phyloP scores from a whole-genome alignment of 2,797 vertebrate species.

The Champsocephalus esox region DNA sequence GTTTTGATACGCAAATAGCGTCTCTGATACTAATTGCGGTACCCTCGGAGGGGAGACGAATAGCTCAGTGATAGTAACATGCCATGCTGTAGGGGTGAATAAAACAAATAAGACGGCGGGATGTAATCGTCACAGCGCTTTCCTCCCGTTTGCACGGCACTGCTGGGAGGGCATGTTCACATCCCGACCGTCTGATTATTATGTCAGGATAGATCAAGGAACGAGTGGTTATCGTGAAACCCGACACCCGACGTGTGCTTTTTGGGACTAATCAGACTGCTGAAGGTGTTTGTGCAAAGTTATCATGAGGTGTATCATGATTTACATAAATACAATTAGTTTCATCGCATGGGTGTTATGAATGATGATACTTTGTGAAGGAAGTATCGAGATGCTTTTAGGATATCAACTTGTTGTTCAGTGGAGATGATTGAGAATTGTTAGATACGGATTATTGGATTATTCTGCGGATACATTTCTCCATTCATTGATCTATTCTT shows the following conservation, averaged over 20 bases:
- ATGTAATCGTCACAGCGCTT: constrained; percentile 27
- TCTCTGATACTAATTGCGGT: constrained; percentile 74
- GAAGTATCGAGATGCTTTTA: too few species aligned
- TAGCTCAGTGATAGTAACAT: constrained; percentile 51
- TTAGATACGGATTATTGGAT: too few species aligned
- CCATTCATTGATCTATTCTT: too few species aligned
- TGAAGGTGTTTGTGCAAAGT: constrained; percentile 29
- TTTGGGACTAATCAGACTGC: neutral
- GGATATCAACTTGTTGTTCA: too few species aligned
- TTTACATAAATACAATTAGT: constrained; percentile 38
- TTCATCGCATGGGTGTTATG: neutral
- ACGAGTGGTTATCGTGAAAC: constrained; percentile 20
- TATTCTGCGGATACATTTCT: too few species aligned
- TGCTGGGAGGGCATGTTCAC: constrained; percentile 8
- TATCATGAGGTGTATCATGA: neutral
- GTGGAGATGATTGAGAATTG: too few species aligned
- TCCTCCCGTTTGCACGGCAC: constrained; percentile 19
- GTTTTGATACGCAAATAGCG: constrained; percentile 66
- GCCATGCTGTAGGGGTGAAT: constrained; percentile 28
- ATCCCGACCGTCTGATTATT: constrained; percentile 10
- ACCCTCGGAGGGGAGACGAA: constrained; percentile 68
- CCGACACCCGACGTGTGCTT: constrained; percentile 14
- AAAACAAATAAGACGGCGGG: constrained; percentile 36
- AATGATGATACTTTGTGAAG: neutral
- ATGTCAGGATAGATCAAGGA: constrained; percentile 15